Percentiles rank a stretch among this genome's conserved stretches.
phyloP scores from a whole-genome alignment of 2,797 vertebrate genomes.

The Halcyon smyrnensis region DNA sequence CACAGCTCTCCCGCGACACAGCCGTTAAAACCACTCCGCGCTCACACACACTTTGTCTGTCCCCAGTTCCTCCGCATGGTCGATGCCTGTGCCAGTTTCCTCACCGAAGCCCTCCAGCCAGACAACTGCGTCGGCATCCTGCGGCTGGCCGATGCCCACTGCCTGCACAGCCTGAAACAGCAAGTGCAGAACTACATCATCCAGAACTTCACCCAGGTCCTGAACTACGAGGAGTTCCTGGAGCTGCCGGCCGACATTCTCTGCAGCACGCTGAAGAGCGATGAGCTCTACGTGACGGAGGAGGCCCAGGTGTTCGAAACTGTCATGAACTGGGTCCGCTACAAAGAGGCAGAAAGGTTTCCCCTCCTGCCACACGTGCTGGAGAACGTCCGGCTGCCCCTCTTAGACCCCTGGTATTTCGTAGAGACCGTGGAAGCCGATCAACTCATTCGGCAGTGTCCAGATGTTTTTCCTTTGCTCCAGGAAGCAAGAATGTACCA shows the following conservation, averaged over 20 bases:
- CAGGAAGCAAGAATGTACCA: constrained; percentile 94
- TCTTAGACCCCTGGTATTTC: constrained; percentile 93
- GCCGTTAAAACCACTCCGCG: neutral
- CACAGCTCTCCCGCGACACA: neutral
- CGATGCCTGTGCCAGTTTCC: constrained; percentile 90
- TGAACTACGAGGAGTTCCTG: constrained; percentile 87
- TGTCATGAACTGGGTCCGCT: constrained; percentile 89
- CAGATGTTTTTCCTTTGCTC: constrained; percentile 88
- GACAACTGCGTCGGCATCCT: constrained; percentile 94
- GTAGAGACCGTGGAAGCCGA: constrained; percentile 93
- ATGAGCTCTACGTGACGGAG: constrained; percentile 89
- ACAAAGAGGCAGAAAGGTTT: constrained; percentile 79
- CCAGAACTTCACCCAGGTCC: constrained; percentile 88
- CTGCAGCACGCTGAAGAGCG: constrained; percentile 84
- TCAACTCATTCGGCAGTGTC: constrained; percentile 87
- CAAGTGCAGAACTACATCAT: constrained; percentile 88
- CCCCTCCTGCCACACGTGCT: constrained; percentile 83
- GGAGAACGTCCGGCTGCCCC: constrained; percentile 86
- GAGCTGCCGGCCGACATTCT: constrained; percentile 87
- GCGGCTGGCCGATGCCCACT: constrained; percentile 88
- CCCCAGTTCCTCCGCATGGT: constrained; percentile 92
- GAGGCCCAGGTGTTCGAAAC: constrained; percentile 93
- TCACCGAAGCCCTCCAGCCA: constrained; percentile 88
- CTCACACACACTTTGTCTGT: neutral
- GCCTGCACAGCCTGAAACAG: constrained; percentile 82